Evolutionary conservation across 2,888 invertebrate genomes (phyloP), one percentile per base, ranked within the genome.

Genomic region (Stictocephala bisonia): DNA sequence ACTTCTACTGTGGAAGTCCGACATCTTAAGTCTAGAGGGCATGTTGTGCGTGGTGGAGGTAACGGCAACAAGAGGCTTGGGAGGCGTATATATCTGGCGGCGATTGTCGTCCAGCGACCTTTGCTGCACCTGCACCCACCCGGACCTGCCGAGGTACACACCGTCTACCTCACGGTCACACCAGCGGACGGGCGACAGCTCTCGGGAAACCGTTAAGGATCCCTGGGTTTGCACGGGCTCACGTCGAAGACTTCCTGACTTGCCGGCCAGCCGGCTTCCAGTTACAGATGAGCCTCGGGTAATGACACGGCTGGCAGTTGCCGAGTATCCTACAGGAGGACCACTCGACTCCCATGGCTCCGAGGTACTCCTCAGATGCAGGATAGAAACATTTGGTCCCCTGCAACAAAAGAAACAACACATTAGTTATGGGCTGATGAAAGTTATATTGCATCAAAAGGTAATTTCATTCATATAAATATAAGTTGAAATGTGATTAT

Each of bases 91-190:
- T 15, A 41, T 56, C 53, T 29, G 69, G 50, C 76, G 73, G 78
- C 86, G 83, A 76, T 82, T 86, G 66, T 87, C 87, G 77, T 88
- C 88, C 26, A 87, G 78, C 0, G 87, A 87, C 51, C 87, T 81
- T 76, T 87, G 88, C 74, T 88, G 87, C 1, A 88, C 88, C 78
- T 86, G 85, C n/a, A 86, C 85, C 86, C 85, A 86, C 22, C 86
- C 86, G 29, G 86, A 85, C 73, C 86, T 83, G 1, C 87, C 87
- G 18, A 88, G 80, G 78, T 87, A 88, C 2, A 88, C 88, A 0
- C 88, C 88, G 77, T 88, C 88, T 4, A 88, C 88, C 81, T 88
- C 88, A 6, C 86, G 82, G 77, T 88, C 88, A 80, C 87, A 87
- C 88, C 88, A 87, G 74, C 87, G 82, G 9, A 88, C 88, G 2